A percentile compares a stretch with the other conserved stretches of the same genome.
Evolutionary conservation across 1,140 invertebrate species (phyloP).

Genomic region (Paramacrobiotus metropolitanus): DNA sequence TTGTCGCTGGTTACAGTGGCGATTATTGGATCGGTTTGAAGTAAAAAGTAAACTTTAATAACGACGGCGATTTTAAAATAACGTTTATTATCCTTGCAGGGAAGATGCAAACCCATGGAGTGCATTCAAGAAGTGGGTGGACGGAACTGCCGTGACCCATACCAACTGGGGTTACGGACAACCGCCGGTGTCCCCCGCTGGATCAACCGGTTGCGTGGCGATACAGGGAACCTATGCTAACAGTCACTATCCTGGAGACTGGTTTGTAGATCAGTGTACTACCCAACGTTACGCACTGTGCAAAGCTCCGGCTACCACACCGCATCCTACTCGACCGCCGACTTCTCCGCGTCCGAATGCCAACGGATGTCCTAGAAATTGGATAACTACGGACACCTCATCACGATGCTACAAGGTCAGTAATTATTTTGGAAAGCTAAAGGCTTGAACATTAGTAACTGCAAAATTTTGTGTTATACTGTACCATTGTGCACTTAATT

Average conservation of each 20-base stretch:
- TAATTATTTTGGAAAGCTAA: neutral
- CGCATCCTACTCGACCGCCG: neutral
- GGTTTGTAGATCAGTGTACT: neutral
- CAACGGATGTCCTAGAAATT: neutral
- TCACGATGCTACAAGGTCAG: neutral
- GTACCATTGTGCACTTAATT: no score
- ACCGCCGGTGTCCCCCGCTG: neutral
- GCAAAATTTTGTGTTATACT: no score
- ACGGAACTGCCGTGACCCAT: neutral
- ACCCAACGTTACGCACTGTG: neutral
- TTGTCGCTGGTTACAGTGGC: neutral
- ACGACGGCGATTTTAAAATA: no score
- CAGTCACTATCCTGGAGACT: neutral
- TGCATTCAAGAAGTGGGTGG: neutral
- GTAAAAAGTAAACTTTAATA: no score
- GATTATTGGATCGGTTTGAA: constrained; percentile 3
- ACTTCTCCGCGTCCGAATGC: neutral
- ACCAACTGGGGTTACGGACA: neutral
- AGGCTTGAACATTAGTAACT: no score
- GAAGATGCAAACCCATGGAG: neutral
- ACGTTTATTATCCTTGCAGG: no score
- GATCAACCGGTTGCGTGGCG: neutral
- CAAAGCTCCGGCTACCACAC: neutral
- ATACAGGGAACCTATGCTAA: neutral
- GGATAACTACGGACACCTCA: neutral